Base-by-base conservation (phyloP, 2,888 invertebrate genomes). In the Neelides folsomi region DNA sequence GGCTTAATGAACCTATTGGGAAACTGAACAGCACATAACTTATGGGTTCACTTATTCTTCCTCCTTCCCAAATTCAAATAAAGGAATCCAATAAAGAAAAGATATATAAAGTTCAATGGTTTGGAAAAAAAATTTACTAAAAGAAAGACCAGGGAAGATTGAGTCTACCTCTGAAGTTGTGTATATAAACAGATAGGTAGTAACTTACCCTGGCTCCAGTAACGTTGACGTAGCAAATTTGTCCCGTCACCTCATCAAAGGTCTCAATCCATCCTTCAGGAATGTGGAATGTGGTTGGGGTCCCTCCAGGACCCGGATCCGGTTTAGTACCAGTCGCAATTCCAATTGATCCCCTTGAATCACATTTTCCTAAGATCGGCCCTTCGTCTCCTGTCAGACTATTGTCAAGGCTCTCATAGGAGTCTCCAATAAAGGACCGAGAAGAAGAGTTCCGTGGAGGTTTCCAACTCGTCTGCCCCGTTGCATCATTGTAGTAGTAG, bases 141-240 rank as follows among this genome's bases (percentile, higher is more conserved):
- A n/a, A n/a, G n/a, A n/a, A n/a, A n/a, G n/a, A n/a, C n/a, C n/a
- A n/a, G n/a, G n/a, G n/a, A n/a, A n/a, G n/a, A n/a, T n/a, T n/a
- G n/a, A n/a, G n/a, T n/a, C n/a, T n/a, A n/a, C n/a, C n/a, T n/a
- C n/a, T n/a, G n/a, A n/a, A n/a, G n/a, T n/a, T n/a, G n/a, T n/a
- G n/a, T n/a, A n/a, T n/a, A n/a, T n/a, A n/a, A n/a, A n/a, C n/a
- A n/a, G n/a, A n/a, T n/a, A 27, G 4, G 27, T 3, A 5, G 27
- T 35, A 57, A 55, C 66, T 65, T 64, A 76, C 76, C 73, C 72
- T 75, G 58, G 73, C 73, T 47, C 73, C 73, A n/a, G 72, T 71
- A 3, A 68, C 65, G 64, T 75, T 75, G 54, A 74, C 64, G 59
- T 73, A 77, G 59, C 71, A 75, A n/a, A 71, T 66, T 52, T 72